Evolutionary conservation across 1,140 invertebrate species (phyloP), one percentile per base, ranked within the genome.

Genomic region (Piezodorus guildinii): DNA sequence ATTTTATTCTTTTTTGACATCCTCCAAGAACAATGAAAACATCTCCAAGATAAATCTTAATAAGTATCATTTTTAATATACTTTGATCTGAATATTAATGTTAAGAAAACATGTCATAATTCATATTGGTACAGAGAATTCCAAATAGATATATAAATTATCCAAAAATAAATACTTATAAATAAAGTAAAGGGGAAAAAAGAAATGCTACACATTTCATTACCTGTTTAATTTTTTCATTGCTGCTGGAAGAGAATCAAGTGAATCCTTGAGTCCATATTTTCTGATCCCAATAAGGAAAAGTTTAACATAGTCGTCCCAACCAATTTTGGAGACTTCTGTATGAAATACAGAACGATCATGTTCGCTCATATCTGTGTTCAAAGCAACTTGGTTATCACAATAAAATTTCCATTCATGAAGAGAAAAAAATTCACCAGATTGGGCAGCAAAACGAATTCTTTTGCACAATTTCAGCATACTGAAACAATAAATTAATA

Each of bases 331-430:
- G 0, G 72, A 72, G 2, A 87, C 75, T 69, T 86, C 80, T 16
- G 84, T 74, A 61, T 78, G 74, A 68, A 88, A 90, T 0, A 74
- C 72, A 21, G 73, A 73, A 8, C 76, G 76, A 69, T 92, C 88
- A 23, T 78, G 74, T 0, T 79, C 73, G 12, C 77, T 76, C n/a
- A 91, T 77, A 46, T 80, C 77, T 19, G 77, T 73, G 45, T 80
- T 76, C 0, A 97, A 75, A 52, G 82, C 77, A 16, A 78, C 77
- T 68, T 93, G 80, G 70, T 94, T 93, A 2, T 82, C 76, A 23
- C 82, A 83, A 16, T 81, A 77, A 71, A 96, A 97, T 46, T 84
- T 78, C 91, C 91, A 97, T 70, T 95, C 85, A 69, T 88, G 82
- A 6, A 86, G 82, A 0, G 91, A 87, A 71, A 96, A 97, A 73